Percentiles rank a stretch among this genome's conserved stretches.
Conservation (phyloP, 2,888 invertebrate genomes). For the Adineta ricciae region DNA sequence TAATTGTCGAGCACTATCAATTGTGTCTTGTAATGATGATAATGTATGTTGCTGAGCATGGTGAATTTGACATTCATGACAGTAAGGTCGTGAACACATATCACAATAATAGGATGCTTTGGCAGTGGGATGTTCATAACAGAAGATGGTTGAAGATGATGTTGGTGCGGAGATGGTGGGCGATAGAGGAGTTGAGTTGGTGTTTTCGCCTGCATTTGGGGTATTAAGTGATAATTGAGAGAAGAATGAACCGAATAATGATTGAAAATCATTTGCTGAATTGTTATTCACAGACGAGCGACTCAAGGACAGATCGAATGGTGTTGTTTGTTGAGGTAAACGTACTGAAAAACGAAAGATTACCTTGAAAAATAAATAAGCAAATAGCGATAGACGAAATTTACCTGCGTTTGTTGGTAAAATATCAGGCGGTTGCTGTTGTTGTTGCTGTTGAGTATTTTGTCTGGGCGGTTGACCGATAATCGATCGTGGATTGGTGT, state of each 20-base stretch:
- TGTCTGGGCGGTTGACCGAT: neutral
- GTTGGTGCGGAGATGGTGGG: neutral
- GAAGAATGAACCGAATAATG: neutral
- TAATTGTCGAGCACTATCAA: slow-evolving; percentile 13
- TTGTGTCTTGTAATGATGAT: slow-evolving; percentile 14
- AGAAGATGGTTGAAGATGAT: neutral
- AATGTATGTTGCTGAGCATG: slow-evolving; percentile 17
- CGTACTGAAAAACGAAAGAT: neutral
- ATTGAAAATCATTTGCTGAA: neutral
- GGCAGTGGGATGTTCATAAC: neutral
- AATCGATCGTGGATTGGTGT: neutral
- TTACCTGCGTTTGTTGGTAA: neutral
- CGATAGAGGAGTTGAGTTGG: neutral
- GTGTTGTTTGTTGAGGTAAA: neutral
- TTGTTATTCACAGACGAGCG: neutral
- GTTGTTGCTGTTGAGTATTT: neutral
- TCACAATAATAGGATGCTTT: slow-evolving; percentile 20
- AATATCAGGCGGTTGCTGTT: neutral
- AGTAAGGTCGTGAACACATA: slow-evolving; percentile 13
- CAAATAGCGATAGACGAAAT: neutral
- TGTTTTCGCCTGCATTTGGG: neutral
- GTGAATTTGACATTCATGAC: slow-evolving; percentile 3
- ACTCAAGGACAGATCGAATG: neutral
- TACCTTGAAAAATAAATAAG: neutral
- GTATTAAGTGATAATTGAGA: neutral